phyloP scores from a whole-genome alignment of 2,888 invertebrate species.

The Heliconius sara region DNA sequence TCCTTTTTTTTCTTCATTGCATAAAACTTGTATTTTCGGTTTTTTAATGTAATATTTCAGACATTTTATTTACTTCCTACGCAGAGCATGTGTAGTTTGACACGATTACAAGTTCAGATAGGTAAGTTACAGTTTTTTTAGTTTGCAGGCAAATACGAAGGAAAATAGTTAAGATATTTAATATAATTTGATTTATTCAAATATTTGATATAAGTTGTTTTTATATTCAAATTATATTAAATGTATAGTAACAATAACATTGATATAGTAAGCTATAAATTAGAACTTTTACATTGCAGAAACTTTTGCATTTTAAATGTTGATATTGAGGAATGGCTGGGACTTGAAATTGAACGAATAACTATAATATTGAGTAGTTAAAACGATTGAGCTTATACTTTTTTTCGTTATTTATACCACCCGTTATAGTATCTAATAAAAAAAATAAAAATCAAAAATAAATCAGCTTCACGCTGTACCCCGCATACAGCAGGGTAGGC shows the following conservation, averaged over 20 bases:
- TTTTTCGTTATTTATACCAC: no score
- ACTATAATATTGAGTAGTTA: background rate
- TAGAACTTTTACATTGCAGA: background rate
- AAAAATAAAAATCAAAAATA: no score
- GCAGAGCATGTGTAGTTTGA: conserved; percentile 3
- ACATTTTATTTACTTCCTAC: conserved; percentile 19
- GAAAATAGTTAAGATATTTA: background rate
- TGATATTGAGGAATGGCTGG: background rate
- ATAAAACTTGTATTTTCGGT: background rate
- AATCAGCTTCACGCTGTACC: no score
- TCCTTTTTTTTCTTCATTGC: background rate
- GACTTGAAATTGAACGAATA: background rate
- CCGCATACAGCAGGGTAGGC: no score
- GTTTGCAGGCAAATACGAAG: background rate
- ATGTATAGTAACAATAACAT: background rate
- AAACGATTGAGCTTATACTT: background rate
- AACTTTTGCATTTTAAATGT: background rate
- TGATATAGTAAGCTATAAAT: background rate
- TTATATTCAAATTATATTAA: background rate
- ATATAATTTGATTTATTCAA: background rate
- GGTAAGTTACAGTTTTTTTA: background rate
- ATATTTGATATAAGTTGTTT: background rate
- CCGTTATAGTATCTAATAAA: no score
- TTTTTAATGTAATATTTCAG: background rate
- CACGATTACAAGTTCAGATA: background rate